phyloP scores from a whole-genome alignment of 2,888 invertebrate species.

The Lissocephala sabroskyi region DNA sequence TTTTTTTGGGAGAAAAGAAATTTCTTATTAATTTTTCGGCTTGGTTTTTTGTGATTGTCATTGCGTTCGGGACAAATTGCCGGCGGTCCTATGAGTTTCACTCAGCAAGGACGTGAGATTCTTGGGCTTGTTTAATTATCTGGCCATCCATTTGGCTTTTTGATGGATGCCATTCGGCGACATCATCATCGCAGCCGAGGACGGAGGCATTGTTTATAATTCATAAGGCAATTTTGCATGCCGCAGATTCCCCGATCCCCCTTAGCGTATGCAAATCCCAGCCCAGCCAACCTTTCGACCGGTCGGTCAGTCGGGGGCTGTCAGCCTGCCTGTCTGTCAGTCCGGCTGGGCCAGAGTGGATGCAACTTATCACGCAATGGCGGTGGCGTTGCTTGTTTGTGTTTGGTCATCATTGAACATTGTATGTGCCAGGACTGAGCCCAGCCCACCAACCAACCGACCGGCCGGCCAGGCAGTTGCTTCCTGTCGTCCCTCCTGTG shows the following conservation, averaged over 20 bases:
- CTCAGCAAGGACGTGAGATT: too few relatives aligned
- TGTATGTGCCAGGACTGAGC: constrained; percentile 35
- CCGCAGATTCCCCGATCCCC: constrained; percentile 7
- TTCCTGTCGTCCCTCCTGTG: constrained; percentile 1
- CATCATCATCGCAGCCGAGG: constrained; percentile 55
- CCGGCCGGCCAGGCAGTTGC: too few relatives aligned
- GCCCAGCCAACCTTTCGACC: constrained; percentile 13
- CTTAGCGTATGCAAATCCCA: constrained; percentile 47
- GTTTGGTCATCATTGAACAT: constrained; percentile 34
- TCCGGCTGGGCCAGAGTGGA: constrained; percentile 12
- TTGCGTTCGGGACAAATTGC: neutral
- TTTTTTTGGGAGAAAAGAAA: too few relatives aligned
- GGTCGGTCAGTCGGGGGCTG: neutral
- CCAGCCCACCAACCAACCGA: too few relatives aligned
- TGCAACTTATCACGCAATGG: constrained; percentile 30
- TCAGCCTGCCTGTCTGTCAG: neutral
- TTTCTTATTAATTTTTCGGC: constrained; percentile 67
- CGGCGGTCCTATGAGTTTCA: too few relatives aligned
- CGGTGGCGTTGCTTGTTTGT: constrained; percentile 18
- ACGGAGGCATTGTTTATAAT: constrained; percentile 50
- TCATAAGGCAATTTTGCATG: constrained; percentile 54
- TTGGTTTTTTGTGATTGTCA: constrained; percentile 10
- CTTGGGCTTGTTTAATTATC: too few relatives aligned
- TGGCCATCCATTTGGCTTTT: too few relatives aligned
- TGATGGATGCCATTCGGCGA: constrained; percentile 53